Conservation (phyloP, 2,113 vertebrate genomes). For the Glaucomys volans region DNA sequence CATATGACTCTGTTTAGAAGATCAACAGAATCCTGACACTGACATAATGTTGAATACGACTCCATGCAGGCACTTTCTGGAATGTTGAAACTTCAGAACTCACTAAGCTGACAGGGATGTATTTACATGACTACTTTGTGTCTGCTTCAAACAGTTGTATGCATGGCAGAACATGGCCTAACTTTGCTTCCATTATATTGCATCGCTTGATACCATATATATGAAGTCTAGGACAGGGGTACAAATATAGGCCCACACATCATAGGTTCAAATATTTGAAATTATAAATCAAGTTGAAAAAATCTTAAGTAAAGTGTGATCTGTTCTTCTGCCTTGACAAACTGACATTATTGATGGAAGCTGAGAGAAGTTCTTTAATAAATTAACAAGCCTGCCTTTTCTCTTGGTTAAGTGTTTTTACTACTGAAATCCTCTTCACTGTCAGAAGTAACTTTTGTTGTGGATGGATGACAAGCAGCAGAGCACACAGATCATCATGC, state of each 20-base stretch:
- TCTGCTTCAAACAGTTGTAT: not conserved
- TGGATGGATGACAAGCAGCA: not conserved
- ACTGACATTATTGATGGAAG: not conserved
- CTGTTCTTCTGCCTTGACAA: not conserved
- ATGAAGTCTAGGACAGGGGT: not conserved
- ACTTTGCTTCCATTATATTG: not conserved
- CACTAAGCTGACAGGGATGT: not conserved
- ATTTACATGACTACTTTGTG: not conserved
- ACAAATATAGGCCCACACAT: not conserved
- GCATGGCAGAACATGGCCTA: not conserved
- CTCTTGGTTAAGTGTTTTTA: not conserved
- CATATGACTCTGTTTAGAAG: not conserved
- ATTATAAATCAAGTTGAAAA: not conserved
- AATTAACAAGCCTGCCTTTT: not conserved
- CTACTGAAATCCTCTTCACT: not conserved
- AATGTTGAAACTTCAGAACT: not conserved
- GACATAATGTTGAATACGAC: not conserved
- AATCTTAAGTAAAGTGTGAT: not conserved
- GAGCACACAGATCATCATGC: not conserved
- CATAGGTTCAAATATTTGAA: not conserved
- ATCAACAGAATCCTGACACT: not conserved
- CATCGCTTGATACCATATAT: not conserved
- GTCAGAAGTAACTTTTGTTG: not conserved
- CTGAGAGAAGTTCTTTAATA: not conserved
- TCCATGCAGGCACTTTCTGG: not conserved